phyloP scores from a whole-genome alignment of 2,888 invertebrate species.

The Cryptocheilus praepositus region DNA sequence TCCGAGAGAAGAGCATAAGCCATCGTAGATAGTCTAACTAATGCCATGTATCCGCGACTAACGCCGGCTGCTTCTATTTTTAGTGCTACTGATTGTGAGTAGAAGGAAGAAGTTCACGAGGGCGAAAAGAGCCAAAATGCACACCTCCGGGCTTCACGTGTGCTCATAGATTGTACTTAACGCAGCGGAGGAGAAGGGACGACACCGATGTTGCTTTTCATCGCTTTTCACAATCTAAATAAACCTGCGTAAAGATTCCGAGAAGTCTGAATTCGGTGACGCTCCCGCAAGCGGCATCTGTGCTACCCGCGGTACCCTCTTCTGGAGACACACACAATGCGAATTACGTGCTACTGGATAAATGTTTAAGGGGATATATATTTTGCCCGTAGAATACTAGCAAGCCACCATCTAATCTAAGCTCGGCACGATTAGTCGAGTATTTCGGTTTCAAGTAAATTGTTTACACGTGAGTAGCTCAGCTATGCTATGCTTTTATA shows the following conservation, averaged over 20 bases:
- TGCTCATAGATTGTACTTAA: neutral
- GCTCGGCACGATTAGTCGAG: too few relatives aligned
- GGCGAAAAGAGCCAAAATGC: neutral
- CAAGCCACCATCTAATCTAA: too few relatives aligned
- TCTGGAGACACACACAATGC: too few relatives aligned
- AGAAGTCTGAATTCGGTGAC: constrained; percentile 52
- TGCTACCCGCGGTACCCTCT: too few relatives aligned
- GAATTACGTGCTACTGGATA: too few relatives aligned
- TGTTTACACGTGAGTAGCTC: too few relatives aligned
- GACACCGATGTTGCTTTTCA: constrained; percentile 16
- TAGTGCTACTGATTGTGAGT: constrained; percentile 9
- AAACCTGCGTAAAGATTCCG: constrained; percentile 46
- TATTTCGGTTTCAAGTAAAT: too few relatives aligned
- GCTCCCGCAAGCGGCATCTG: too few relatives aligned
- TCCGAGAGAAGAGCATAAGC: neutral
- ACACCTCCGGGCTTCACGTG: neutral
- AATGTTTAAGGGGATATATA: too few relatives aligned
- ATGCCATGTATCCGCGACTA: constrained; percentile 19
- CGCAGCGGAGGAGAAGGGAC: too few relatives aligned
- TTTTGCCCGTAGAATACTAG: too few relatives aligned
- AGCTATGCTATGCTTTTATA: too few relatives aligned
- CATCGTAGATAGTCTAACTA: constrained; percentile 11
- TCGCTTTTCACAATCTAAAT: constrained; percentile 35
- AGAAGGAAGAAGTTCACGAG: neutral
- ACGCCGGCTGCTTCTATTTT: constrained; percentile 42